Conservation (phyloP, 2,888 invertebrate species). For the Nasonia oneida region DNA sequence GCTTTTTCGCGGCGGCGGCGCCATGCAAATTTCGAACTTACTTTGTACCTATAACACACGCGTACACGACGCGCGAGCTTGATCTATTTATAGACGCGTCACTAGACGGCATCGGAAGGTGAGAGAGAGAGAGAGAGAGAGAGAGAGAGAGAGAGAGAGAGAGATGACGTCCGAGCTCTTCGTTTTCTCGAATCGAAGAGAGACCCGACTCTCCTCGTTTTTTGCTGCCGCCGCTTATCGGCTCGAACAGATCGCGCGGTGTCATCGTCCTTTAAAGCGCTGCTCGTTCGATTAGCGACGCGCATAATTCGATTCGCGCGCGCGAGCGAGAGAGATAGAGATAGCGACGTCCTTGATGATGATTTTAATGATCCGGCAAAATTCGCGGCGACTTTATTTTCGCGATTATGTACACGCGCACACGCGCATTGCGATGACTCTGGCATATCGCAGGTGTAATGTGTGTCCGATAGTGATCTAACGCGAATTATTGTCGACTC, state of each 20-base stretch:
- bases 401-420: neutral
- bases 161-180: neutral
- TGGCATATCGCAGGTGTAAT: no score
- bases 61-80: neutral
- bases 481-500: conserved; percentile 4
- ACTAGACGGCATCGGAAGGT: neutral
- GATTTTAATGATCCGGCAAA: conserved; percentile 15
- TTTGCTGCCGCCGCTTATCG: neutral
- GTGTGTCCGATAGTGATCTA: neutral
- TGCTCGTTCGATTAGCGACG: conserved; percentile 7
- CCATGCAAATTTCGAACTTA: neutral
- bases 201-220: neutral
- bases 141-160: neutral
- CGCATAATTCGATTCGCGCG: conserved; percentile 5
- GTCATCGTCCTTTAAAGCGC: conserved; percentile 24
- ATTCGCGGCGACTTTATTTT: neutral
- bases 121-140: neutral
- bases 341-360: neutral
- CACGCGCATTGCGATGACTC: no score
- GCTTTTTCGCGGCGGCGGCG: neutral
- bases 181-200: conserved; percentile 1
- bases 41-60: neutral
- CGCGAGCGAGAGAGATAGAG: neutral
- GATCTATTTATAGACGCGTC: conserved; percentile 12
- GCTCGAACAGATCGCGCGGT: neutral